phyloP scores from a whole-genome alignment of 2,113 vertebrate genomes.

The Burhinus oedicnemus region DNA sequence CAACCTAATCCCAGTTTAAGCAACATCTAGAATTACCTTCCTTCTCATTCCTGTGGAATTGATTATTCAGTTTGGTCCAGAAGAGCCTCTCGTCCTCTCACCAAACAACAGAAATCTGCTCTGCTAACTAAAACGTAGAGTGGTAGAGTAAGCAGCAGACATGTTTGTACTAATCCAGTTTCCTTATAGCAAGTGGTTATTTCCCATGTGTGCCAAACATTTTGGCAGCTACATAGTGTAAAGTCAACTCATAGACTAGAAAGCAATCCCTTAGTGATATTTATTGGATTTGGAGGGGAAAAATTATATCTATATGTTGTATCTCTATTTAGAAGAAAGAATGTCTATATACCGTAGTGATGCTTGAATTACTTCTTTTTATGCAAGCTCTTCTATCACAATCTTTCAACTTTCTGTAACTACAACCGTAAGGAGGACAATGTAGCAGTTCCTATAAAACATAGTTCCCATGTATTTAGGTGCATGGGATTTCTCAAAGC shows the following conservation, averaged over 20 bases:
- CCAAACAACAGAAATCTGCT: neutral
- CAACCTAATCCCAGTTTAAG: neutral
- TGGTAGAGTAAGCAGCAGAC: neutral
- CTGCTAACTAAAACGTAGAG: neutral
- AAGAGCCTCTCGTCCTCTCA: neutral
- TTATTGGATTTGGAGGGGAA: neutral
- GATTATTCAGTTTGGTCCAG: neutral
- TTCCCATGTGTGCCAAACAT: neutral
- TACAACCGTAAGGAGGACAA: neutral
- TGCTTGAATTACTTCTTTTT: neutral
- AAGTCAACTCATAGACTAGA: neutral
- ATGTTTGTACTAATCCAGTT: neutral
- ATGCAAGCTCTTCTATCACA: neutral
- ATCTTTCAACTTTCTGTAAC: neutral
- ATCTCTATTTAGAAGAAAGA: neutral
- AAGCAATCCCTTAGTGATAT: neutral
- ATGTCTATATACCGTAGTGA: neutral
- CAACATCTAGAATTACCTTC: neutral
- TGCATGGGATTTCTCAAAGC: neutral
- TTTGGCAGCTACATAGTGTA: neutral
- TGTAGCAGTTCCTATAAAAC: neutral
- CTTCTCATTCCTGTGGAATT: neutral
- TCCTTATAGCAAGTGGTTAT: neutral
- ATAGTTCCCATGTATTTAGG: neutral
- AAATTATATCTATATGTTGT: neutral